A percentile compares a stretch with the other conserved stretches of the same genome.
phyloP scores from a whole-genome alignment of 2,113 vertebrate genomes.

The Pungitius pungitius region DNA sequence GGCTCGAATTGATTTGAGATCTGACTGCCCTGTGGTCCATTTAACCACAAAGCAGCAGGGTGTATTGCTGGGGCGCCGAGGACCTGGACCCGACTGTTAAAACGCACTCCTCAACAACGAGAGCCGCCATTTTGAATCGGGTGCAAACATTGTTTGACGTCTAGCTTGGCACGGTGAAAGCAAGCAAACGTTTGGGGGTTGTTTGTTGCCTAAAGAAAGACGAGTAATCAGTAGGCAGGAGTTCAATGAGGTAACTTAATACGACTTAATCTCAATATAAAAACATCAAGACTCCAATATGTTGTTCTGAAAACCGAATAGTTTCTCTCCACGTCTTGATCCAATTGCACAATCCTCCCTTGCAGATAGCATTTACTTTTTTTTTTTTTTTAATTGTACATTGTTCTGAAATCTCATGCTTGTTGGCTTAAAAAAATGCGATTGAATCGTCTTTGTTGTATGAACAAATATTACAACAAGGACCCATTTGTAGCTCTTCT shows the following conservation, averaged over 20 bases:
- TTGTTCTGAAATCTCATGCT: not conserved
- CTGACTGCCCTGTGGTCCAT: not conserved
- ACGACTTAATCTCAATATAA: not conserved
- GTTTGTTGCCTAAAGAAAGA: not conserved
- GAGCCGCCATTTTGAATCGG: not conserved
- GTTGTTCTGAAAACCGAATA: not conserved
- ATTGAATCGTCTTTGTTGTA: not conserved
- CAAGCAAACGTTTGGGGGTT: not conserved
- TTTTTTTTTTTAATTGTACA: not conserved
- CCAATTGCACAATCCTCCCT: not conserved
- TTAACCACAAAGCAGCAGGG: not conserved
- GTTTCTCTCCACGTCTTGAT: not conserved
- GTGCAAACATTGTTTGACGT: not conserved
- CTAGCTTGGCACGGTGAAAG: too few relatives aligned
- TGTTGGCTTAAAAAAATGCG: not conserved
- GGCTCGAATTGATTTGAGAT: conserved; percentile 5
- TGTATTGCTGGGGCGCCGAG: not conserved
- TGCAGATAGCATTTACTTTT: not conserved
- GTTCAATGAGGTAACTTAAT: not conserved
- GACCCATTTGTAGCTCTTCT: not conserved
- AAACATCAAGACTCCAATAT: not conserved
- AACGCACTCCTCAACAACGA: too few relatives aligned
- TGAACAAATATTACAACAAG: not conserved
- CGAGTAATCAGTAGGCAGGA: not conserved
- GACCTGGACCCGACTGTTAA: too few relatives aligned